Evolutionary conservation across 2,113 vertebrate species (phyloP).

Genomic region (Cinclus mexicanus): DNA sequence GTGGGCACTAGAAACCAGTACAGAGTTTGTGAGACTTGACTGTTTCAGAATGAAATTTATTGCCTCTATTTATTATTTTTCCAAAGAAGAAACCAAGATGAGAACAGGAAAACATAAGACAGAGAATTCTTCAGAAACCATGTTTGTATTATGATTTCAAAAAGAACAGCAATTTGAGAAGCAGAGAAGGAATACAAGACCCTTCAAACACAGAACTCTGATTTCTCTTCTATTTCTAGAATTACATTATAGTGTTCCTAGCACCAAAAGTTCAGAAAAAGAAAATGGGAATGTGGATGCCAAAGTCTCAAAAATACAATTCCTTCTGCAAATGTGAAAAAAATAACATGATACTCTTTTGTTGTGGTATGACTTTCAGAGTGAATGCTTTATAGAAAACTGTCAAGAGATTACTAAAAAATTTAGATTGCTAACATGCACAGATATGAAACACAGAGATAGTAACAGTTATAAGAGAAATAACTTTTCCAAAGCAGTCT

Average conservation of each 20-base stretch:
- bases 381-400: background rate
- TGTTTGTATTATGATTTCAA: background rate
- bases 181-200: background rate
- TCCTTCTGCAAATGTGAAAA: background rate
- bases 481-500: background rate
- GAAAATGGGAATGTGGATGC: background rate
- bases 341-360: background rate
- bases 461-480: background rate
- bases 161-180: background rate
- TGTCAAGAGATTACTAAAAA: background rate
- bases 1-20: background rate
- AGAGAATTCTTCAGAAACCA: background rate
- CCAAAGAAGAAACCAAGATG: background rate
- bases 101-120: background rate
- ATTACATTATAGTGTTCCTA: background rate
- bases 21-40: background rate
- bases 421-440: background rate
- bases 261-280: background rate
- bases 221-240: background rate
- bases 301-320: background rate
- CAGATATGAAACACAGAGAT: background rate
- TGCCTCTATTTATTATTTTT: slow-evolving; percentile 32
- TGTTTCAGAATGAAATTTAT: slow-evolving; percentile 3
- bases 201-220: background rate
- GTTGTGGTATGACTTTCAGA: background rate